Evolutionary conservation across 1,140 invertebrate genomes (phyloP), one percentile per base, ranked within the genome.

Genomic region (Magallana gigas): DNA sequence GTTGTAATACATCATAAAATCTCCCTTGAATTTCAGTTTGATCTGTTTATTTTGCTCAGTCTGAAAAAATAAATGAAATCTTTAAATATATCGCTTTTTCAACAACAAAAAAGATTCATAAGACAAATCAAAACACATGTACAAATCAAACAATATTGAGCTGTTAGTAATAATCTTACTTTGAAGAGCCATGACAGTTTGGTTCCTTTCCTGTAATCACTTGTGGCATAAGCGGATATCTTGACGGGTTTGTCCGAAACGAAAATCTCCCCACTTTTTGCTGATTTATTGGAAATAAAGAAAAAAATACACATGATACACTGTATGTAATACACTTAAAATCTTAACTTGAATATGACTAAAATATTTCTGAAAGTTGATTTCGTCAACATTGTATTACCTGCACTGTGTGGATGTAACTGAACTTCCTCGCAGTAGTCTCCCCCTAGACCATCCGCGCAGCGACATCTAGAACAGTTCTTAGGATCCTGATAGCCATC

Each of bases 401-500:
- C 68, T 36, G 68, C 36, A 76, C 68, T 76, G 3, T 76, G 68
- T 12, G 86, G 85, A 88, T 88, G 85, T 6, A 90, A 88, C 29
- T 88, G 91, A n/a, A 90, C 88, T 1, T 60, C 87, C 57, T 94
- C 88, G 87, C 94, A 94, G 59, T 83, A 90, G 23, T 86, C 64
- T 16, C 94, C 94, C 4, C 85, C 85, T 58, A 94, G 87, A 9
- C 94, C 94, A 12, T 92, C 92, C 9, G 94, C 90, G 86, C 94
- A 94, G 7, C 93, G 85, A 90, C 94, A 94, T 36, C 88, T 64
- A 36, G 89, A 88, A 86, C 94, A 94, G 59, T 91, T 90, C 57
- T 92, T 91, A 14, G 94, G 94, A 87, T 94, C 94, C 76, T 93
- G 93, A 86, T 94, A 94, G 0, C 94, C 94, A 48, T 93, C 93